phyloP scores from a whole-genome alignment of 2,113 vertebrate genomes.

The Dolichotis patagonum region DNA sequence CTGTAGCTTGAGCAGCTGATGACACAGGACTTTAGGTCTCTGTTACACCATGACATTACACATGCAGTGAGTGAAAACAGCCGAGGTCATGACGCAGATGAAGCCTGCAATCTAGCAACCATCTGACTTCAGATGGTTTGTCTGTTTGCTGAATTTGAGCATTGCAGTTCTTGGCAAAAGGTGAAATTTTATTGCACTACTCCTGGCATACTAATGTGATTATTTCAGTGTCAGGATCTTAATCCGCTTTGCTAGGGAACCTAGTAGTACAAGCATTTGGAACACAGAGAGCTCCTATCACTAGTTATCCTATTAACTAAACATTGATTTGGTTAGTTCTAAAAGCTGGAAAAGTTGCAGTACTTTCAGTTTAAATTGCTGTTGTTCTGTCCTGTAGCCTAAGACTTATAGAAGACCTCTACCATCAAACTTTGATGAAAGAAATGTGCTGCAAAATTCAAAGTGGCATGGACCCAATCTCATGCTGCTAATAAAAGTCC shows the following conservation, averaged over 20 bases:
- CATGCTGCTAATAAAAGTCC: background rate
- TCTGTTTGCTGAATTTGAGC: background rate
- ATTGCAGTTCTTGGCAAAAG: background rate
- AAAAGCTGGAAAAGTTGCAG: background rate
- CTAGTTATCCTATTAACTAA: no score
- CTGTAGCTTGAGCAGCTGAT: background rate
- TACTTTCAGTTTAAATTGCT: background rate
- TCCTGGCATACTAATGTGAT: background rate
- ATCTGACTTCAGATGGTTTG: background rate
- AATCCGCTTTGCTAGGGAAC: background rate
- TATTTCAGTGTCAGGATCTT: background rate
- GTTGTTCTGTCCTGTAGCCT: background rate
- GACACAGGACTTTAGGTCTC: background rate
- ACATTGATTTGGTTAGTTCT: background rate
- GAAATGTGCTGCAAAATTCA: background rate
- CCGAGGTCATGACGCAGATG: background rate
- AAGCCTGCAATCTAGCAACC: background rate
- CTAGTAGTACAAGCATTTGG: background rate
- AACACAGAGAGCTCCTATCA: no score
- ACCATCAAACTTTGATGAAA: background rate
- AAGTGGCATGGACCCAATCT: background rate
- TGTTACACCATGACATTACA: background rate
- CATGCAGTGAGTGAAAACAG: background rate
- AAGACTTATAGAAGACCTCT: background rate
- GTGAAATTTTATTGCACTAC: background rate